A percentile compares a stretch with the other conserved stretches of the same genome.
These are phyloP conservation scores for Oxyruncus cristatus DNA, from an alignment of 2,113 vertebrate genomes.

Conservation along the genomic window DNA sequence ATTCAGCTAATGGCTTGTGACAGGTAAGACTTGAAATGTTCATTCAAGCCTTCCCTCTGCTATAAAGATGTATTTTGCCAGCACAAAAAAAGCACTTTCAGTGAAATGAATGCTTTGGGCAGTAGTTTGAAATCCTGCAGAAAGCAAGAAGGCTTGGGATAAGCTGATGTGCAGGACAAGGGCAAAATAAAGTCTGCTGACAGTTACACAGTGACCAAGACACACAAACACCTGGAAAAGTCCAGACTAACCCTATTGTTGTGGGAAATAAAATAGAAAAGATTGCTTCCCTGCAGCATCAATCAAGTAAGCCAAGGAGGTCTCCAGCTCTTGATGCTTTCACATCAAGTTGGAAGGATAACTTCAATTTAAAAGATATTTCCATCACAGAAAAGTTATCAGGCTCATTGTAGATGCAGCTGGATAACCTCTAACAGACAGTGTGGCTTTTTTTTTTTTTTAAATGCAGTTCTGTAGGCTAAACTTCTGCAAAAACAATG, in stretches of 20 bases:
- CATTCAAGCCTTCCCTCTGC: constrained; percentile 54
- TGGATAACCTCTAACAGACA: background rate
- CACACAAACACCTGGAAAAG: background rate
- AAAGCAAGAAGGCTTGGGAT: background rate
- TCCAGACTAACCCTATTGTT: background rate
- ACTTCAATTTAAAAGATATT: background rate
- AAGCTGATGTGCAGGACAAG: background rate
- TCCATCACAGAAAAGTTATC: background rate
- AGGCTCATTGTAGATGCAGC: background rate
- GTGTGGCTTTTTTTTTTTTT: accelerated
- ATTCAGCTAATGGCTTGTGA: constrained; percentile 78
- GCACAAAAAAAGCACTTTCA: constrained; percentile 50
- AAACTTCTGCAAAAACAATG: background rate
- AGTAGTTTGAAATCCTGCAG: constrained; percentile 12
- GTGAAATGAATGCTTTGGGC: constrained; percentile 62
- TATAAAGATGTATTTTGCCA: constrained; percentile 44
- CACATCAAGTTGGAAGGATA: background rate
- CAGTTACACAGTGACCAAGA: background rate
- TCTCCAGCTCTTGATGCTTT: background rate
- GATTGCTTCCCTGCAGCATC: background rate
- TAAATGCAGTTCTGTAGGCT: background rate
- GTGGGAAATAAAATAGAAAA: background rate
- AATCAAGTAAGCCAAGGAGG: background rate
- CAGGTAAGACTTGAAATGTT: constrained; percentile 65
- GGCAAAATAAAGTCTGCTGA: background rate